Evolutionary conservation across 2,113 vertebrate genomes (phyloP).

Genomic region (Leptodactylus fuscus): DNA sequence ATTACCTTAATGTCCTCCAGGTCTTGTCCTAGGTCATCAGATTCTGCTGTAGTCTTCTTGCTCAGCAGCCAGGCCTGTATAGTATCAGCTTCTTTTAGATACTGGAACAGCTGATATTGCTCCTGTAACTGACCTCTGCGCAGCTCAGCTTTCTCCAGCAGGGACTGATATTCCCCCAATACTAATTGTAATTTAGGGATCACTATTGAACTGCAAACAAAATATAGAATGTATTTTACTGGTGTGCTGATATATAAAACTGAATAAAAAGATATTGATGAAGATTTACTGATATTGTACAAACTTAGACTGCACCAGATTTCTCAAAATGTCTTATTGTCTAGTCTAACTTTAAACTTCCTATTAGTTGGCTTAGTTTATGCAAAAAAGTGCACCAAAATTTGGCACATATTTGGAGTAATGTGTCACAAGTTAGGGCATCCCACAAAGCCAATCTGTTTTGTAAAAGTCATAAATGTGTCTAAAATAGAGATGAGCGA

Average conservation of each 20-base stretch:
- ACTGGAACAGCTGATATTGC: conserved; percentile 79
- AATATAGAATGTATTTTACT: neutral
- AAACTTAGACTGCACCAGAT: too few species aligned
- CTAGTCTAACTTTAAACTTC: too few species aligned
- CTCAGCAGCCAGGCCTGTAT: conserved; percentile 81
- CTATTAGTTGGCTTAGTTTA: too few species aligned
- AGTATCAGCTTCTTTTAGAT: conserved; percentile 81
- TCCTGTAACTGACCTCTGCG: conserved; percentile 73
- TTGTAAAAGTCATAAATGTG: too few species aligned
- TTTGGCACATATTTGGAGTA: too few species aligned
- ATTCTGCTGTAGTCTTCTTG: conserved; percentile 76
- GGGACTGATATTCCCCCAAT: conserved; percentile 69
- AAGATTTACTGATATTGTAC: too few species aligned
- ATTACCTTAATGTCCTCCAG: conserved; percentile 84
- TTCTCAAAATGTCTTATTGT: too few species aligned
- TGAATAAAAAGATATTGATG: neutral
- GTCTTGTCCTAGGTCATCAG: conserved; percentile 82
- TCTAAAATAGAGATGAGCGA: too few species aligned
- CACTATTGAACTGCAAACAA: conserved; percentile 70
- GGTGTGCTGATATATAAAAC: neutral
- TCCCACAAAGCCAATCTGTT: too few species aligned
- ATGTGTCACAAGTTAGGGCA: too few species aligned
- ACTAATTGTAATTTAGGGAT: conserved; percentile 72
- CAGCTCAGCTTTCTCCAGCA: conserved; percentile 70
- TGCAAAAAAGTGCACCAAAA: too few species aligned